These are phyloP conservation scores for Prunella strophiata DNA, from an alignment of 2,797 vertebrate species.

Conservation along the genomic window DNA sequence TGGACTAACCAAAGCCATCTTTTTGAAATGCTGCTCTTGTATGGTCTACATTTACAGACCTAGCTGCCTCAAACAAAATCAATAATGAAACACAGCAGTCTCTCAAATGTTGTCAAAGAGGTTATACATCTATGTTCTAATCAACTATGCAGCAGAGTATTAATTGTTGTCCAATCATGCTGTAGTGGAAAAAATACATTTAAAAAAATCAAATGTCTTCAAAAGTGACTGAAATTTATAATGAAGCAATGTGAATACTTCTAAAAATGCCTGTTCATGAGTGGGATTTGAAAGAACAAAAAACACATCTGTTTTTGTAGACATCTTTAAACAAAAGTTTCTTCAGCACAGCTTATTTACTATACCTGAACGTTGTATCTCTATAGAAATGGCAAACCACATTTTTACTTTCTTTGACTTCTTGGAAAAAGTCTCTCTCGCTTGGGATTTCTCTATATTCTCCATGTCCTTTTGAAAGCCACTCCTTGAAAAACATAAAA, in stretches of 20 bases:
- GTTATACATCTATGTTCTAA: background rate
- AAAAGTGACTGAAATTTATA: background rate
- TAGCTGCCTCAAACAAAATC: background rate
- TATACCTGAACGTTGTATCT: slow-evolving; percentile 92
- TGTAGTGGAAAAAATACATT: background rate
- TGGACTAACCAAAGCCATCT: background rate
- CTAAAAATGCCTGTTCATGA: background rate
- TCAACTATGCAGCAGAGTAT: background rate
- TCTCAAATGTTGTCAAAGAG: background rate
- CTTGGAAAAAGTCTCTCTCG: slow-evolving; percentile 94
- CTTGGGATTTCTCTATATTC: slow-evolving; percentile 94
- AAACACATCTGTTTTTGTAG: background rate
- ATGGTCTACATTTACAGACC: background rate
- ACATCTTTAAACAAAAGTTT: background rate
- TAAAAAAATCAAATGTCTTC: background rate
- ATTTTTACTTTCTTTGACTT: slow-evolving; percentile 95
- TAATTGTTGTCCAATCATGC: background rate
- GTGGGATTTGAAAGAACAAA: background rate
- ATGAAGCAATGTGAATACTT: background rate
- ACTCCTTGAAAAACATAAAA: slow-evolving; percentile 83
- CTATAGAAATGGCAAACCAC: slow-evolving; percentile 98
- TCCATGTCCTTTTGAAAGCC: slow-evolving; percentile 95
- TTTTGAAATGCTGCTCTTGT: background rate
- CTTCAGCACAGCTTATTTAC: background rate
- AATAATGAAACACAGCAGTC: background rate